phyloP scores from a whole-genome alignment of 2,888 invertebrate species.

The Phorcus lineatus region DNA sequence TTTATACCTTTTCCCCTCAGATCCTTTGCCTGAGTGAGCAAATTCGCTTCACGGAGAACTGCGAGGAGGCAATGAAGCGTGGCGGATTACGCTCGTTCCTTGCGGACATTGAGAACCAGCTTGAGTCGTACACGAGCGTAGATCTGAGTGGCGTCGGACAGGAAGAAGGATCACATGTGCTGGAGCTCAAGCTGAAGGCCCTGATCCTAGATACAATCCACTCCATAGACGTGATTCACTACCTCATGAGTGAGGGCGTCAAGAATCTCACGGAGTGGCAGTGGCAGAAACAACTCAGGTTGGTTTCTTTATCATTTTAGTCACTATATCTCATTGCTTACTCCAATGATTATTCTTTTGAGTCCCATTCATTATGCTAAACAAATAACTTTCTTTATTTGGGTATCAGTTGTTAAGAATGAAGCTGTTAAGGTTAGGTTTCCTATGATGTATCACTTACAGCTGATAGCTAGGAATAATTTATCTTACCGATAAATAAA shows the following conservation, averaged over 20 bases:
- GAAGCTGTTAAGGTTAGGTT: too few species aligned
- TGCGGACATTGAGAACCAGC: slow-evolving; percentile 73
- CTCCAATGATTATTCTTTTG: too few species aligned
- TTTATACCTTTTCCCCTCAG: slow-evolving; percentile 63
- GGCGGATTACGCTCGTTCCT: slow-evolving; percentile 76
- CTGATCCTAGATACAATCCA: slow-evolving; percentile 95
- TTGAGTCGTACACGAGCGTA: slow-evolving; percentile 76
- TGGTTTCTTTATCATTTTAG: slow-evolving; percentile 29
- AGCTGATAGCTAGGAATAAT: too few species aligned
- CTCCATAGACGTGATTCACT: slow-evolving; percentile 88
- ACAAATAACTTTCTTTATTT: too few species aligned
- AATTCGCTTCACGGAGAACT: slow-evolving; percentile 88
- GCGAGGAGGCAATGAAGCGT: slow-evolving; percentile 86
- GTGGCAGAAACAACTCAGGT: slow-evolving; percentile 96
- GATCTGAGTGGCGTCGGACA: slow-evolving; percentile 66
- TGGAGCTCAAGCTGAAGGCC: slow-evolving; percentile 91
- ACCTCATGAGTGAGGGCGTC: slow-evolving; percentile 82
- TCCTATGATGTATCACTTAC: too few species aligned
- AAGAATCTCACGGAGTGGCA: slow-evolving; percentile 86
- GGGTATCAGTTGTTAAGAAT: too few species aligned
- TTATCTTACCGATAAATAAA: too few species aligned
- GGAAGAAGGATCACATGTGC: slow-evolving; percentile 61
- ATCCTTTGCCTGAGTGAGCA: slow-evolving; percentile 90
- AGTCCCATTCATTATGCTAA: too few species aligned
- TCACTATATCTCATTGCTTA: too few species aligned